These are phyloP conservation scores for Hofmannophila pseudospretella DNA, from an alignment of 2,888 invertebrate genomes.

Conservation along the genomic window DNA sequence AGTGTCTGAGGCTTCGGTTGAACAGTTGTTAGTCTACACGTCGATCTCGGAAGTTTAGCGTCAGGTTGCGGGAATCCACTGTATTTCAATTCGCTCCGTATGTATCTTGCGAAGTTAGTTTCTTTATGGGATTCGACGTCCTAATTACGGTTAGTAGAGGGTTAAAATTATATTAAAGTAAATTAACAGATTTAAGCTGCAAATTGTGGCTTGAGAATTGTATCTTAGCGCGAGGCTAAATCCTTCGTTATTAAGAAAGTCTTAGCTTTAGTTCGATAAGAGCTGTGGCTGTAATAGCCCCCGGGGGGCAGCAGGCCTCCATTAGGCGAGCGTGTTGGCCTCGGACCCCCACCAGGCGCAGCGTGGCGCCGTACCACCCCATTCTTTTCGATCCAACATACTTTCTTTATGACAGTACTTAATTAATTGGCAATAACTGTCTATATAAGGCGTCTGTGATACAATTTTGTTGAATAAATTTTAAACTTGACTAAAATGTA, in stretches of 20 bases:
- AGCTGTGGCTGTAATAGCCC: slow-evolving; percentile 53
- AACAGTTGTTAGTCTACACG: slow-evolving; percentile 52
- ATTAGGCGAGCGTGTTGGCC: slow-evolving; percentile 58
- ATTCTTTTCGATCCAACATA: slow-evolving; percentile 28
- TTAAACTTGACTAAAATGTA: not conserved
- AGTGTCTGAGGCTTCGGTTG: slow-evolving; percentile 24
- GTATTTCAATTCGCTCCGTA: slow-evolving; percentile 43
- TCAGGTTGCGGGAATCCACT: slow-evolving; percentile 51
- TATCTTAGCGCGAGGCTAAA: slow-evolving; percentile 33
- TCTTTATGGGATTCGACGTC: slow-evolving; percentile 23
- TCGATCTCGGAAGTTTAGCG: slow-evolving; percentile 48
- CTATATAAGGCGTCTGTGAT: slow-evolving; percentile 7
- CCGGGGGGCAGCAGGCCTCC: slow-evolving; percentile 49
- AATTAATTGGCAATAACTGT: slow-evolving; percentile 34
- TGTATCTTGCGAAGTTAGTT: slow-evolving; percentile 24
- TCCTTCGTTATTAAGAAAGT: slow-evolving; percentile 51
- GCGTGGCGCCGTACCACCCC: slow-evolving; percentile 41
- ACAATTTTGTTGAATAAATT: slow-evolving; percentile 21
- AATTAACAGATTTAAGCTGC: too few species aligned
- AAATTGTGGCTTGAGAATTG: slow-evolving; percentile 12
- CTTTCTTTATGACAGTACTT: slow-evolving; percentile 30
- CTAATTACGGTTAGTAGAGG: slow-evolving; percentile 13
- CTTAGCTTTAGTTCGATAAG: slow-evolving; percentile 53
- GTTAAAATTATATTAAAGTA: too few species aligned
- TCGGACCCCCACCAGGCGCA: slow-evolving; percentile 54